Evolutionary conservation across 2,797 vertebrate species (phyloP), one percentile per base, ranked within the genome.

Genomic region (Myotis daubentonii): DNA sequence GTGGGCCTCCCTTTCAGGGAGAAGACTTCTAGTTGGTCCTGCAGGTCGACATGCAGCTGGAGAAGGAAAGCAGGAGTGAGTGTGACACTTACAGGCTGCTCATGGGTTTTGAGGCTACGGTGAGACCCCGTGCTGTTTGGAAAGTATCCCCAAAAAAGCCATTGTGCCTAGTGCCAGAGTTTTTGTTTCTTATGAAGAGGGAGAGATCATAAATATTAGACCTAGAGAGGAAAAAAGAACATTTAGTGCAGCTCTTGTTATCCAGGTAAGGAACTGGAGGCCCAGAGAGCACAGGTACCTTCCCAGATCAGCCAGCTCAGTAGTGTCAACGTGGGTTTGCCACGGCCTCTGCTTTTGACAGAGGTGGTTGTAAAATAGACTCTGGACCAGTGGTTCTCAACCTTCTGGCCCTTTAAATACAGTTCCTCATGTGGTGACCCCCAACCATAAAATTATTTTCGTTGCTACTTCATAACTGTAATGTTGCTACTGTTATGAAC

Each of bases 21-120:
- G 97, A 99, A 99, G 79, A 97, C 98, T 51, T 97, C 97, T 2
- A 93, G 82, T 91, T 98, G 97, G 97, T 99, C 99, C 90, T 97
- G 94, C 93, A 99, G 84, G 36, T 98, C 98, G 84, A 99, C 97
- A 81, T 98, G 97, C 49, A 99, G 82, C 99, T 99, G 94, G 53
- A 82, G 65, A 89, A 94, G 92, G 74, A 81, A 95, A 94, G 65
- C 28, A 83, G 2, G 76, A 28, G 0, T 25, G 38, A 87, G 33
- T 5, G 5, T 80, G 66, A 87, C 13, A 16, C 16, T 53, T 49
- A 79, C 7, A 88, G 60, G 74, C 3, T 19, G n/a, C 72, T 71
- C 38, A 1, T 7, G 51, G 4, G 13, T 84, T 88, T 33, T 49
- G 60, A 68, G 51, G 62, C 3, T 81, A 25, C 23, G 28, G 25